Evolutionary conservation across 2,888 invertebrate species (phyloP), one percentile per base, ranked within the genome.

Genomic region (Conus canariensis): DNA sequence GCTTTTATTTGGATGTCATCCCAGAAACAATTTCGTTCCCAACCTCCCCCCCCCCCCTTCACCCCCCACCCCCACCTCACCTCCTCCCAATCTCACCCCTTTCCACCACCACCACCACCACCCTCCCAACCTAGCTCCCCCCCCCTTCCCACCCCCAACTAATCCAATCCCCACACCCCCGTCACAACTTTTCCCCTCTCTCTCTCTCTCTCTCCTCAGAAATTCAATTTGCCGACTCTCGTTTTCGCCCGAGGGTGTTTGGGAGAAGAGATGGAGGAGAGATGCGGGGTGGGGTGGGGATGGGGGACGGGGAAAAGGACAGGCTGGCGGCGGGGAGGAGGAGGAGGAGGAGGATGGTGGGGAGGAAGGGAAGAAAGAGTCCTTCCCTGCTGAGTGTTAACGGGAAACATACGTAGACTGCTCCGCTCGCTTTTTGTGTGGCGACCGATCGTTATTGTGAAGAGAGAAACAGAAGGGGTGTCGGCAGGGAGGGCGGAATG

Each of bases 1-100:
- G 82, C 58, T 83, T 83, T 83, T 83, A 58, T 83, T 83, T 83
- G 58, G 56, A 83, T 83, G 82, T 83, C 82, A 83, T 83, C 82
- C 82, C 58, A 64, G 58, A 83, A 83, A 83, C 82, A 83, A 83
- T 83, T 83, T 83, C 58, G 12, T 30, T 30, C 12, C 7, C 30
- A 8, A 5, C 77, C 16, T 3, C 64, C 16, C 16, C 64, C 64
- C 16, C 0, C 7, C 12, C 64, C 64, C 16, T 7, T 2, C 64
- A 1, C 16, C 16, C 64, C 12, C 64, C 64, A 0, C 16, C 64
- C 64, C 4, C 16, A 16, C 16, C 64, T 3, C 4, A 1, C 16
- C 16, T 16, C 10, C 16, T 16, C 64, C 64, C 16, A 64, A 10
- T 64, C 64, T 64, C 16, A 64, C 64, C 10, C 4, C 45, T 45